Base-by-base conservation (phyloP, 2,888 invertebrate genomes). In the Macrophya annulata region DNA sequence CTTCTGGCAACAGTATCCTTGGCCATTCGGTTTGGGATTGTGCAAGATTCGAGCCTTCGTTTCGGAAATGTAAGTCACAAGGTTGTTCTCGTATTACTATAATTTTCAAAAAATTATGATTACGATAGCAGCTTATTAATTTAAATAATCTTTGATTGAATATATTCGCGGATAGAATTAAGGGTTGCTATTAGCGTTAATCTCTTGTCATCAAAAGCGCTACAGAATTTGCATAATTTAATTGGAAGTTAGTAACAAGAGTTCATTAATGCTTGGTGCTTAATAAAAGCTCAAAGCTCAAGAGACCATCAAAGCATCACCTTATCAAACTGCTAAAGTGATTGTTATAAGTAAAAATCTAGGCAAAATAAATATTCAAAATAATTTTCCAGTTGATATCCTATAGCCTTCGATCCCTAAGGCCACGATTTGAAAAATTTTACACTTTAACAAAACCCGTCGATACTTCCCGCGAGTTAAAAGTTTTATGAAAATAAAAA, bases 1-100 rank as follows among this genome's bases (percentile, higher is more conserved):
- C 2, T 97, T 96, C 91, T 98, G 97, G 97, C 97, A 97, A 92
- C 97, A 97, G 93, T 98, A 98, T 93, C 98, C 98, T 0, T 97
- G 97, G 96, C 95, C 96, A 86, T 95, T 98, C 86, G 98, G 98
- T 1, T 95, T 96, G 88, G 94, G 95, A 0, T 96, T 98, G 92
- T 98, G 98, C 94, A 97, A 98, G 93, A 94, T 97, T 72, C 94
- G 98, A 77, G 97, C 97, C 0, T 95, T 97, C 71, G 95, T 97
- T 85, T 97, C 97, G 0, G 97, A 98, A 95, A 97, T 97, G 97
- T 97, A 93, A 97, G 97, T 96, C 71, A 37, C 40, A 43, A 79
- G 10, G 31, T 51, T 77, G 31, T 55, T 15, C 15, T 77, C n/a
- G 68, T 68, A 17, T 37, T 17, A 17, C 25, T 45, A 1, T 21